Base-by-base conservation (phyloP, 2,797 vertebrate genomes). In the Danio choprae region DNA sequence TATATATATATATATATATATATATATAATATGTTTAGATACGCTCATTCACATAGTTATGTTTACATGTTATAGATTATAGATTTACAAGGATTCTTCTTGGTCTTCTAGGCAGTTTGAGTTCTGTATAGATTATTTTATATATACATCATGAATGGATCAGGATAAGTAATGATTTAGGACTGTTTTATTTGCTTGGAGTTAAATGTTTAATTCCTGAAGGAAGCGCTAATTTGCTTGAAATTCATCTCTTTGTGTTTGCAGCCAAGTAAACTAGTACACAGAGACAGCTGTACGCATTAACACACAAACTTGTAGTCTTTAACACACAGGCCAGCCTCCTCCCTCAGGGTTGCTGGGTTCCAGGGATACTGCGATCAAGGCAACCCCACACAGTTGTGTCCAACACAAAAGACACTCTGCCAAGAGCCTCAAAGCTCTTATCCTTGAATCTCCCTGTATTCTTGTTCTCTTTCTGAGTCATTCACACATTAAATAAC, bases 361-460 rank as follows among this genome's bases (percentile, higher is more conserved):
- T 73, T 79, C 48, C 78, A 80, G 78, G 40, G 78, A 65, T 53
- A 65, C 22, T 80, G 50, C 50, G 59, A 80, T 80, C 22, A 80
- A 64, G 68, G 68, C 77, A 79, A 53, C 20, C 68, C 68, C 58
- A 64, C 40, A 70, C 7, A 38, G 22, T 65, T 44, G 16, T 60
- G 7, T 50, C 76, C 65, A 70, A 79, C 20, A 1, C 6, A 36
- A 62, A 55, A 43, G 6, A 71, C 18, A 50, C 46, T 18, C 3
- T 80, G 69, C 77, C 77, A 72, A 63, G 38, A 20, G 22, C 46
- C 20, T 63, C 58, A 55, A 64, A 64, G 22, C 20, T 55, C 22
- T 15, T 80, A 55, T 56, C 20, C 20, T 22, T 55, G 48, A 72
- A 20, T 48, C 46, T 58, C 0, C 41, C 69, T 38, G 69, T 44